A percentile compares a stretch with the other conserved stretches of the same genome.
phyloP scores from a whole-genome alignment of 2,888 invertebrate genomes.

The Rugalucina vietnamica region DNA sequence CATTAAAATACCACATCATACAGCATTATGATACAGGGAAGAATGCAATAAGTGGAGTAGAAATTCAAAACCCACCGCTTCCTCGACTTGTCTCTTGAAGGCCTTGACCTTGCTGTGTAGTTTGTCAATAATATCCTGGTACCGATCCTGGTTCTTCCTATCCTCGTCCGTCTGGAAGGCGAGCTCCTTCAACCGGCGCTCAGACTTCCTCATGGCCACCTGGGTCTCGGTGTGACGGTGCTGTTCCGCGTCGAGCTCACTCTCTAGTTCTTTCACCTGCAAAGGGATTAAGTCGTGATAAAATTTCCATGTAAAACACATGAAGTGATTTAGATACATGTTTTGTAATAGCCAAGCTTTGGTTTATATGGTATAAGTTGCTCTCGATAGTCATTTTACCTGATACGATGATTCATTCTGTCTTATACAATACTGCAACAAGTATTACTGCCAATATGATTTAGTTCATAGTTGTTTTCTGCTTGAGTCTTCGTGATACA shows the following conservation, averaged over 20 bases:
- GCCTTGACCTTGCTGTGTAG: slow-evolving; percentile 99
- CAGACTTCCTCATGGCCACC: slow-evolving; percentile 98
- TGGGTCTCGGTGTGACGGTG: slow-evolving; percentile 99
- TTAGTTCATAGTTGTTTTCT: no score
- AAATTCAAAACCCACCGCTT: slow-evolving; percentile 90
- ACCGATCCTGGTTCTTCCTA: slow-evolving; percentile 99
- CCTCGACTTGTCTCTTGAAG: slow-evolving; percentile 99
- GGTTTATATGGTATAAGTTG: no score
- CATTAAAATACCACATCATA: no score
- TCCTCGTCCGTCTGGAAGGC: slow-evolving; percentile 94
- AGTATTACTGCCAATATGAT: no score
- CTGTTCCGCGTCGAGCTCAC: slow-evolving; percentile 99
- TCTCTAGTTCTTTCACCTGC: slow-evolving; percentile 82
- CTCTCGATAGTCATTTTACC: no score
- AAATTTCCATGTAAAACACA: neutral
- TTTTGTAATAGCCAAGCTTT: no score
- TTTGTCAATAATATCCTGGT: slow-evolving; percentile 99
- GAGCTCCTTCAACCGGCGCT: slow-evolving; percentile 97
- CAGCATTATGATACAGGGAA: no score
- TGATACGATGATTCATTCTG: no score
- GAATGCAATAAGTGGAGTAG: neutral
- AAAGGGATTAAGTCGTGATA: neutral
- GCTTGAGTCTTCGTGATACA: no score
- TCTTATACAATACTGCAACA: no score
- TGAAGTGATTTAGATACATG: no score